phyloP scores from a whole-genome alignment of 1,140 invertebrate genomes.

The Prorops nasuta region DNA sequence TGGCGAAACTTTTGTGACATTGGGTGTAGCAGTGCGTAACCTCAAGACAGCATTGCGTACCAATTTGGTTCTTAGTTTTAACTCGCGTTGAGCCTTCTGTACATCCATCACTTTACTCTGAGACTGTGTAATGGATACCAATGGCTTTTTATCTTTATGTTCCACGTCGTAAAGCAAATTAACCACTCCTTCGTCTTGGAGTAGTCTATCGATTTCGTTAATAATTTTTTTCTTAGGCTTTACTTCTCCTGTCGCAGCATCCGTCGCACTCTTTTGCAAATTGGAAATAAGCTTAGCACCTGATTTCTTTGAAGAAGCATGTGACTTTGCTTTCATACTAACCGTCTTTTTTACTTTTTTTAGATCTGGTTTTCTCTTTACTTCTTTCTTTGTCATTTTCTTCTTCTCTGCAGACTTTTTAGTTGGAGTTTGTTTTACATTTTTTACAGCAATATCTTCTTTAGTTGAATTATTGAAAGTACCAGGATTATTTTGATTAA shows the following conservation, averaged over 20 bases:
- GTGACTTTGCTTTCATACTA: constrained; percentile 21
- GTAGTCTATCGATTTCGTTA: constrained; percentile 71
- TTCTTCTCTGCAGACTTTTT: constrained; percentile 8
- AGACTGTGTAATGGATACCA: constrained; percentile 55
- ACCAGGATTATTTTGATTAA: not conserved
- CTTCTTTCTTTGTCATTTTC: not conserved
- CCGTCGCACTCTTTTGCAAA: constrained; percentile 18
- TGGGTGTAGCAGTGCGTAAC: constrained; percentile 36
- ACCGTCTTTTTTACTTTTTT: constrained; percentile 33
- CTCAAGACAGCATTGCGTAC: constrained; percentile 61
- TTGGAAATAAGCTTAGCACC: constrained; percentile 19
- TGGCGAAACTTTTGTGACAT: constrained; percentile 36
- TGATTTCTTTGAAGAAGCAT: constrained; percentile 18
- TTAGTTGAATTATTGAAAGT: not conserved
- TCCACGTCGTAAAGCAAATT: constrained; percentile 80
- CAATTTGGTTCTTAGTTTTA: constrained; percentile 49
- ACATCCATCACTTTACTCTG: constrained; percentile 57
- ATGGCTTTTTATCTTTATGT: constrained; percentile 54
- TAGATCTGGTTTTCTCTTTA: constrained; percentile 29
- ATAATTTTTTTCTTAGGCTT: constrained; percentile 59
- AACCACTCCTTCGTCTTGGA: constrained; percentile 82
- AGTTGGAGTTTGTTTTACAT: constrained; percentile 11
- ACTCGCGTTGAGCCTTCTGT: constrained; percentile 53
- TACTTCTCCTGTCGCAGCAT: constrained; percentile 4
- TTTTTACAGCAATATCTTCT: constrained; percentile 4